These are phyloP conservation scores for Phyllotreta cruciferae DNA, from an alignment of 2,888 invertebrate species.

Conservation along the genomic window DNA sequence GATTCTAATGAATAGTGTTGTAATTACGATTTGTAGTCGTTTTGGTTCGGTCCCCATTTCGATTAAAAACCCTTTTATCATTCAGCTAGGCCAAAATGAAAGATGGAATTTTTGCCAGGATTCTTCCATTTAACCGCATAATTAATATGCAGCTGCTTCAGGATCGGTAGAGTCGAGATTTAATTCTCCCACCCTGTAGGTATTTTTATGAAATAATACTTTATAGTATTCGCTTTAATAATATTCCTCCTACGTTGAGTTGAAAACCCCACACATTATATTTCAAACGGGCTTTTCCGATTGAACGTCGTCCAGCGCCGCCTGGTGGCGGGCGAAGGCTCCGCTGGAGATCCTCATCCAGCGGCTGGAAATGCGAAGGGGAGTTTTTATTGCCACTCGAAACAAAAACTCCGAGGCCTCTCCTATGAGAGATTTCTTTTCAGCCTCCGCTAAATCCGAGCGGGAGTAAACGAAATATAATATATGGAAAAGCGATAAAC, in stretches of 20 bases:
- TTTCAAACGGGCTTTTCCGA: conserved; percentile 9
- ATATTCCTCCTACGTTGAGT: not conserved
- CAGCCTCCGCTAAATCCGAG: conserved; percentile 5
- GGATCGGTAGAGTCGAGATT: no score
- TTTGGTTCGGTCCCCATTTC: no score
- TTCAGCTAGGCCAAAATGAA: no score
- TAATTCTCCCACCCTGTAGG: no score
- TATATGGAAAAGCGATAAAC: conserved; percentile 19
- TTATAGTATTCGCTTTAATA: no score
- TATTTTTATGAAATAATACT: no score
- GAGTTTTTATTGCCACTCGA: conserved; percentile 26
- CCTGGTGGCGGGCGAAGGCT: not conserved
- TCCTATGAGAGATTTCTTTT: conserved; percentile 7
- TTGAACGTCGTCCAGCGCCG: conserved; percentile 4
- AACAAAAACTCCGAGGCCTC: conserved; percentile 16
- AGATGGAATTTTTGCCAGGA: no score
- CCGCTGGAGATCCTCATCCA: conserved; percentile 5
- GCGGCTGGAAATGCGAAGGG: conserved; percentile 12
- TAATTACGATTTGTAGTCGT: no score
- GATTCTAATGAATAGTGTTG: no score
- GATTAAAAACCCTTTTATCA: no score
- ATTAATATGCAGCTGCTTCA: no score
- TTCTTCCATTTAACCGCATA: no score
- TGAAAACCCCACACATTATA: not conserved
- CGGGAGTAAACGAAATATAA: conserved; percentile 4